These are phyloP conservation scores for Aptenodytes patagonicus DNA, from an alignment of 2,113 vertebrate species.

Conservation along the genomic window DNA sequence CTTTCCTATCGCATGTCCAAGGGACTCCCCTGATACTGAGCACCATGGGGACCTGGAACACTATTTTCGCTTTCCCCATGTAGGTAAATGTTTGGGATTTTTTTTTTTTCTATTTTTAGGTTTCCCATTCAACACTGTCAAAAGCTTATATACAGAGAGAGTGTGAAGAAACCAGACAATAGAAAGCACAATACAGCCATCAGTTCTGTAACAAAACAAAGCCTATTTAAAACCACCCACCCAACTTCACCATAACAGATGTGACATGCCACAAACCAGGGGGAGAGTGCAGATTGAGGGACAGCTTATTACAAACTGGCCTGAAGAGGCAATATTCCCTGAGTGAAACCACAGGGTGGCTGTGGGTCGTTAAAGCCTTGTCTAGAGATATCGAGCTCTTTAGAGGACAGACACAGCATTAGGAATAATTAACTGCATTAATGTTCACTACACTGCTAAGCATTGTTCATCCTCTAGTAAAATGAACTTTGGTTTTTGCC, in stretches of 20 bases:
- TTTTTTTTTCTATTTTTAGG: background rate
- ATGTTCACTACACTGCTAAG: slow-evolving; percentile 56
- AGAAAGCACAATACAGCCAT: background rate
- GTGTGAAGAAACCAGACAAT: slow-evolving; percentile 26
- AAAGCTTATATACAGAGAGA: background rate
- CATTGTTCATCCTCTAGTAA: slow-evolving; percentile 49
- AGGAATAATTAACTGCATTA: slow-evolving; percentile 82
- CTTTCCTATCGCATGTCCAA: background rate
- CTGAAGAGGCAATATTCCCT: slow-evolving; percentile 73
- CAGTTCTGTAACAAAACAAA: slow-evolving; percentile 44
- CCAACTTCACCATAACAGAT: slow-evolving; percentile 50
- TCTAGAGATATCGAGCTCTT: slow-evolving; percentile 66
- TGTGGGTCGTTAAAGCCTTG: slow-evolving; percentile 65
- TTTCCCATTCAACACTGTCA: background rate
- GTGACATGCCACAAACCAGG: background rate
- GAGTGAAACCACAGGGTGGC: slow-evolving; percentile 55
- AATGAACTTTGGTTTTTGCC: slow-evolving; percentile 64
- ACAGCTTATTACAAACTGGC: slow-evolving; percentile 69
- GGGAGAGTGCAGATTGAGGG: background rate
- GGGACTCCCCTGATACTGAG: background rate
- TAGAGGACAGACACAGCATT: slow-evolving; percentile 58
- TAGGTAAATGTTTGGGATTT: background rate
- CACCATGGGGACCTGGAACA: background rate
- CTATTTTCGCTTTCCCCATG: background rate
- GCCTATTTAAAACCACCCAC: slow-evolving; percentile 65